phyloP scores from a whole-genome alignment of 1,140 invertebrate genomes.

The Trichoplusia ni region DNA sequence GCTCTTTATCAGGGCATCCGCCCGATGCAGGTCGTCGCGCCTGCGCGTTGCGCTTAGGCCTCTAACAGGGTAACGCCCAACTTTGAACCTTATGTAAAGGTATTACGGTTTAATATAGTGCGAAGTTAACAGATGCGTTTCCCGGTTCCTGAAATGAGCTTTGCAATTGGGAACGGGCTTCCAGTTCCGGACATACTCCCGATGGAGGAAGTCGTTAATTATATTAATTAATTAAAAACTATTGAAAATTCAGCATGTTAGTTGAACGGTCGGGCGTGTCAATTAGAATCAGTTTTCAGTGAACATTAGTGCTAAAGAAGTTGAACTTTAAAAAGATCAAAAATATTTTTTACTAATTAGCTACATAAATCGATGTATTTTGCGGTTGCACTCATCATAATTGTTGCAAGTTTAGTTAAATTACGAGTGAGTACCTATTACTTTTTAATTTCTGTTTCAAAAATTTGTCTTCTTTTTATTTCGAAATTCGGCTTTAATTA shows the following conservation, averaged over 20 bases:
- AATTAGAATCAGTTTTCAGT: no score
- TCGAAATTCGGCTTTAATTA: neutral
- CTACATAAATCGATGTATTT: slow-evolving; percentile 5
- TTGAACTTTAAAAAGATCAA: no score
- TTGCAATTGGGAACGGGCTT: neutral
- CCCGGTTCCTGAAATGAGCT: neutral
- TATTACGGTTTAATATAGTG: neutral
- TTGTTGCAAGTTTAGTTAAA: slow-evolving; percentile 1
- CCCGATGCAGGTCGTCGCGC: slow-evolving; percentile 6
- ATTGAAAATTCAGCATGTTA: no score
- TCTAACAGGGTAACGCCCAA: neutral
- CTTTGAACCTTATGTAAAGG: neutral
- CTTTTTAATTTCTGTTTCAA: neutral
- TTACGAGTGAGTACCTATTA: neutral
- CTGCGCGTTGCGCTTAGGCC: slow-evolving; percentile 11
- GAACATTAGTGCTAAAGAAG: no score
- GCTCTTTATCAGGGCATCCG: neutral
- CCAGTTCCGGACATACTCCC: neutral
- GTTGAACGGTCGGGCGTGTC: no score
- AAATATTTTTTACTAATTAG: no score
- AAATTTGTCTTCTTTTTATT: neutral
- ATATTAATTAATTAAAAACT: no score
- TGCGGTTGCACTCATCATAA: neutral
- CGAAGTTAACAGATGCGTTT: neutral
- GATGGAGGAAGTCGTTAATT: neutral